Evolutionary conservation across 2,888 invertebrate genomes (phyloP).

Genomic region (Drosophila kanekoi): DNA sequence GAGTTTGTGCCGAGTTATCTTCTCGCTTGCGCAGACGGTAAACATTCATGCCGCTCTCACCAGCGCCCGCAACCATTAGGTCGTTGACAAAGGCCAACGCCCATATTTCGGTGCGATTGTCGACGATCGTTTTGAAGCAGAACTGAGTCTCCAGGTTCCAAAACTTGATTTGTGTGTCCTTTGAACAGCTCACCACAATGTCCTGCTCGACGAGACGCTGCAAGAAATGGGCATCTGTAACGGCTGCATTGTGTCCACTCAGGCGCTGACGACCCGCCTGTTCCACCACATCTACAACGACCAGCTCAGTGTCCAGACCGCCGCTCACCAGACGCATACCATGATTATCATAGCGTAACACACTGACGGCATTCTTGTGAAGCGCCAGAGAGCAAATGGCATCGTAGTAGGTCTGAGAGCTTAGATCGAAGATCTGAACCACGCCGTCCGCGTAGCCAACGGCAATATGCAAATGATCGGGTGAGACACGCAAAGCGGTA

Average conservation of each 20-base stretch:
- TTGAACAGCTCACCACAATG: constrained; percentile 92
- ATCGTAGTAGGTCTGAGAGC: constrained; percentile 87
- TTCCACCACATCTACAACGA: constrained; percentile 97
- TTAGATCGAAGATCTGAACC: constrained; percentile 92
- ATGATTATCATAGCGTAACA: constrained; percentile 92
- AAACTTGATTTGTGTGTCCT: constrained; percentile 97
- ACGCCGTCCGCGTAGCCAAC: constrained; percentile 97
- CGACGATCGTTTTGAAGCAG: constrained; percentile 97
- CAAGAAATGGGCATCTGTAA: constrained; percentile 93
- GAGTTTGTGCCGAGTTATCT: constrained; percentile 84
- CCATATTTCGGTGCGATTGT: constrained; percentile 96
- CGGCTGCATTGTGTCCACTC: constrained; percentile 95
- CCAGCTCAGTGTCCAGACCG: constrained; percentile 94
- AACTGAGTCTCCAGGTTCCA: constrained; percentile 98
- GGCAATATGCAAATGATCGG: constrained; percentile 92
- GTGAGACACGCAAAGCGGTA: constrained; percentile 90
- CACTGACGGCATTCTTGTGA: constrained; percentile 93
- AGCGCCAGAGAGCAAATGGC: constrained; percentile 89
- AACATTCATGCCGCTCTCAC: constrained; percentile 93
- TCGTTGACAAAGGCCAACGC: constrained; percentile 91
- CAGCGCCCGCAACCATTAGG: constrained; percentile 94
- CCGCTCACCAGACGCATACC: constrained; percentile 96
- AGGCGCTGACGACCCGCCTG: constrained; percentile 95
- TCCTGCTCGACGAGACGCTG: constrained; percentile 85
- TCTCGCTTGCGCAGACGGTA: constrained; percentile 90